Percentiles rank a stretch among this genome's conserved stretches.
Evolutionary conservation across 1,140 invertebrate species (phyloP).

Genomic region (Diprion similis): DNA sequence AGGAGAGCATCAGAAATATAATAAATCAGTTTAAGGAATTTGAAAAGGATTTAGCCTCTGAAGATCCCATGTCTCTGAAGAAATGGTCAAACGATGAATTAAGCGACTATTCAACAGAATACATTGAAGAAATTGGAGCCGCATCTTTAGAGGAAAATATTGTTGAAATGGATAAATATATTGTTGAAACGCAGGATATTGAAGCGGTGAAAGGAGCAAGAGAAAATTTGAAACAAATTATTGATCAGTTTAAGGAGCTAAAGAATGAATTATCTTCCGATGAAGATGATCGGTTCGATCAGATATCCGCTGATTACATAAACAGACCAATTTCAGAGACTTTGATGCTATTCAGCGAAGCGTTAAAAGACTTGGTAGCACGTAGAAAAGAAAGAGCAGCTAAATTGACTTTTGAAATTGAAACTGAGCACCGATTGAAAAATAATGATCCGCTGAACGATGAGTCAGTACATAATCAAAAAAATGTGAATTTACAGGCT

Average conservation of each 20-base stretch:
- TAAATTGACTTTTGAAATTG: conserved; percentile 11
- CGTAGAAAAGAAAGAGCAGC: conserved; percentile 36
- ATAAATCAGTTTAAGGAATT: conserved; percentile 58
- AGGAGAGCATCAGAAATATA: conserved; percentile 56
- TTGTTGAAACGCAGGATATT: conserved; percentile 20
- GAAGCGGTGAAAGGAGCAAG: conserved; percentile 40
- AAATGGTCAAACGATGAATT: conserved; percentile 27
- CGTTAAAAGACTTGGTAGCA: conserved; percentile 50
- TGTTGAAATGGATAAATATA: conserved; percentile 26
- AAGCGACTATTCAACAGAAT: conserved; percentile 13
- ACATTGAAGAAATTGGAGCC: conserved; percentile 23
- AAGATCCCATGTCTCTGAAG: conserved; percentile 33
- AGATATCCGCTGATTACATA: conserved; percentile 49
- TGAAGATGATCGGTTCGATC: conserved; percentile 49
- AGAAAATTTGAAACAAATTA: conserved; percentile 53
- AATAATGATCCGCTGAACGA: not conserved
- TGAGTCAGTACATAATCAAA: no score
- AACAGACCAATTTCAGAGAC: conserved; percentile 52
- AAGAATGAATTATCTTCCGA: conserved; percentile 51
- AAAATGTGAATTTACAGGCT: no score
- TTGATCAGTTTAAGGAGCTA: conserved; percentile 52
- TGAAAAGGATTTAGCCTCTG: conserved; percentile 49
- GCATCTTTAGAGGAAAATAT: conserved; percentile 28
- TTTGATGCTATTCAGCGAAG: conserved; percentile 52
- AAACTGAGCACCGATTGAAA: conserved; percentile 14